A percentile compares a stretch with the other conserved stretches of the same genome.
Conservation (phyloP, 2,113 vertebrate species). For the Peucedramus taeniatus region DNA sequence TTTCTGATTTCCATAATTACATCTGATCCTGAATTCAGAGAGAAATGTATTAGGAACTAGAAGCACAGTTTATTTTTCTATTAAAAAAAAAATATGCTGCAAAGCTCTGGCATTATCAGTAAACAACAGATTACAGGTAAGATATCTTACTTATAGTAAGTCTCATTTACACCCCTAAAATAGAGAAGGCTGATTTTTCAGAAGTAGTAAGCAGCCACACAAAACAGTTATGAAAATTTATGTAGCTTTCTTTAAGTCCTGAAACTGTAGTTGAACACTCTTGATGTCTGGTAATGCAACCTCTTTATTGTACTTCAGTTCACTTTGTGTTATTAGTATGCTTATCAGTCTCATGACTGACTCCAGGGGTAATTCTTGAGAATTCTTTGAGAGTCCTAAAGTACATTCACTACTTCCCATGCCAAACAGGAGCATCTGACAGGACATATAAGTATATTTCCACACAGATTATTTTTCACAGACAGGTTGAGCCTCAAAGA, state of each 20-base stretch:
- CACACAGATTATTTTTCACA: not conserved
- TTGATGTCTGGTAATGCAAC: not conserved
- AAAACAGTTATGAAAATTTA: not conserved
- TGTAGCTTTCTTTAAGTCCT: not conserved
- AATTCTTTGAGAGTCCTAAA: not conserved
- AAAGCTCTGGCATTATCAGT: not conserved
- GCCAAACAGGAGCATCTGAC: not conserved
- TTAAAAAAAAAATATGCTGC: too few species aligned
- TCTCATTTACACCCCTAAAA: not conserved
- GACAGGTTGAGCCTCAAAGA: not conserved
- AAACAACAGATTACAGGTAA: not conserved
- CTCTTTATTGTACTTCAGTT: not conserved
- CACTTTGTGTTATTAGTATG: not conserved
- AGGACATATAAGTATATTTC: not conserved
- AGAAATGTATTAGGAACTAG: not conserved
- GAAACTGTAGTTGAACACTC: not conserved
- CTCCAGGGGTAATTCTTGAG: not conserved
- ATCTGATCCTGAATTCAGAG: not conserved
- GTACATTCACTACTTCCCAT: not conserved
- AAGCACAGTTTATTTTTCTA: not conserved
- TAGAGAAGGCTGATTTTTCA: not conserved
- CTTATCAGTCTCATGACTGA: not conserved
- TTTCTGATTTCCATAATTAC: not conserved
- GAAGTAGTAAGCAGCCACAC: not conserved
- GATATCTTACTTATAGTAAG: not conserved